phyloP scores from a whole-genome alignment of 2,888 invertebrate genomes.

The Malthinus seriepunctatus region DNA sequence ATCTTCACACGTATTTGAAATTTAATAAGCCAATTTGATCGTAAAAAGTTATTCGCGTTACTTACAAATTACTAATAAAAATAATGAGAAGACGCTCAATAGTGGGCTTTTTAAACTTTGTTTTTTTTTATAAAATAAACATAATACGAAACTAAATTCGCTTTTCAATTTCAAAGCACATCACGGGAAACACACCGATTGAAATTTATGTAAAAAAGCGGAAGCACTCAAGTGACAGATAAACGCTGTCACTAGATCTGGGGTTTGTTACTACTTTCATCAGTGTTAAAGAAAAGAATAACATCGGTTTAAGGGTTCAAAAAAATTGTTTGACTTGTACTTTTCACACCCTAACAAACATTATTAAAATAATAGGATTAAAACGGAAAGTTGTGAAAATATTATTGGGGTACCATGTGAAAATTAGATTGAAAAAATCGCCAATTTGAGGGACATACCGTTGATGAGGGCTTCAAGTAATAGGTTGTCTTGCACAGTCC shows the following conservation, averaged over 20 bases:
- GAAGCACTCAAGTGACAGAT: constrained; percentile 22
- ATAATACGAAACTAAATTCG: constrained; percentile 12
- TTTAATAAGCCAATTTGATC: neutral
- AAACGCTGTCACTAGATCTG: constrained; percentile 24
- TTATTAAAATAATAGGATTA: no score
- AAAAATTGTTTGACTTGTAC: neutral
- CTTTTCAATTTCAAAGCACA: constrained; percentile 17
- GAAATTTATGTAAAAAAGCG: constrained; percentile 22
- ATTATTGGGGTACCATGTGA: no score
- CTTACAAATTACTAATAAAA: constrained; percentile 1
- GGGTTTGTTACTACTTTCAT: constrained; percentile 19
- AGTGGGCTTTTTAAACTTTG: no score
- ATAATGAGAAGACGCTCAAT: neutral
- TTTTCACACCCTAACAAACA: no score
- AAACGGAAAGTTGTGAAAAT: no score
- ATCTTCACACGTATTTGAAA: no score
- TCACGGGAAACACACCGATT: constrained; percentile 15
- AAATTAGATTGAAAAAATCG: no score
- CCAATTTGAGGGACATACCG: no score
- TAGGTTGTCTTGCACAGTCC: no score
- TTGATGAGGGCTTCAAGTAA: no score
- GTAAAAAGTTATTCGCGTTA: neutral
- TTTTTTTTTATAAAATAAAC: constrained; percentile 12
- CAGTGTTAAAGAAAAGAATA: constrained; percentile 9
- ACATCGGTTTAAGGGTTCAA: neutral